Base-by-base conservation (phyloP, 2,797 vertebrate species). In the Sebastes oblongus region DNA sequence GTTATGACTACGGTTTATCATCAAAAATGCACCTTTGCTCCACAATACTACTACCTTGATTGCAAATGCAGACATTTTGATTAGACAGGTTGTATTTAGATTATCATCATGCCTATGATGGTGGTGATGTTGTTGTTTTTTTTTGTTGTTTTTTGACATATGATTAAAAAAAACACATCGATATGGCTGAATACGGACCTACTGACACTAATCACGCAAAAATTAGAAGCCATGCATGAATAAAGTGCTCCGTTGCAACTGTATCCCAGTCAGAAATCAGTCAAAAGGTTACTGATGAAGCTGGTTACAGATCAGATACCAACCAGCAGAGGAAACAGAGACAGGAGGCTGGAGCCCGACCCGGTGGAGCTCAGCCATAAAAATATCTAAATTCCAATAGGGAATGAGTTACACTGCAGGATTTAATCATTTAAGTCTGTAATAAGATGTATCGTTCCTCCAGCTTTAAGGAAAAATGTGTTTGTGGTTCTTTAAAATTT, bases 211-310 rank as follows among this genome's bases (percentile, higher is more conserved):
- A 54, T 50, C 62, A 65, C 32, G 20, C 62, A 22, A 77, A 82
- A 68, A 61, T 4, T 4, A 76, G 61, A 81, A 65, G 77, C 55
- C 91, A 83, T 90, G 87, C 88, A 75, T 84, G 73, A 65, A 68
- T 75, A 56, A 86, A 81, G 77, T 68, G 67, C 80, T 75, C 71
- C 0, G 30, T 32, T 60, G 66, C 39, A 58, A 10, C 55, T 71
- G 50, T 22, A 22, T 71, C 22, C 42, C 10, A 2, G 56, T 46
- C 11, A 67, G 8, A 61, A 22, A 66, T 34, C 14, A 30, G 36
- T 42, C 18, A 10, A 30, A 20, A 76, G 5, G 42, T 36, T 24
- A 54, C 75, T 62, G 39, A 52, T 25, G 32, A 30, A 30, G 13
- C 20, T 22, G 29, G 22, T 20, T n/a, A 25, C 52, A 56, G 64